Base-by-base conservation (phyloP, 2,113 vertebrate genomes). In the Gadus macrocephalus region DNA sequence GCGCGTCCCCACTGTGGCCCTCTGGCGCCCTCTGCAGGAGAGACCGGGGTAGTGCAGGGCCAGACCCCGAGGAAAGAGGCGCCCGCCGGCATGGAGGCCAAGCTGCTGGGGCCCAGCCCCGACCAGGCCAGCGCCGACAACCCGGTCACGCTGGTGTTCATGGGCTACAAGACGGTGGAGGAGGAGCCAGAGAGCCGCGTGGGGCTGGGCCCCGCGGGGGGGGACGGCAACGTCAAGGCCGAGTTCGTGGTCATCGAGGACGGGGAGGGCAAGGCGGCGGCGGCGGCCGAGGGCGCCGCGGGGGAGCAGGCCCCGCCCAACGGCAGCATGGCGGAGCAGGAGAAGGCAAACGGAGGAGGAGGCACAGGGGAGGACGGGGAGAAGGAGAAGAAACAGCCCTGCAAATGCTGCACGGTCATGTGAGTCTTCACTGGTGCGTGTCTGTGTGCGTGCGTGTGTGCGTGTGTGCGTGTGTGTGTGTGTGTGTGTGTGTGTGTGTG, bases 91-190 rank as follows among this genome's bases (percentile, higher is more conserved):
- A 89, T 94, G 4, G 93, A 94, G 62, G 92, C 94, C 4, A 93
- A 92, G 67, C 86, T 93, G 73, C 1, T 88, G 84, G 86, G 92
- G 64, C 89, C 92, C 25, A 93, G 81, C 49, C 91, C 93, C 0
- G 92, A 92, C 68, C 86, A 94, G 66, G 89, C 95, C 0, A 93
- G 94, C 64, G 93, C 86, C n/a, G 95, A 98, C 71, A 93, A 95
- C 67, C 96, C 95, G 0, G 94, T 98, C 83, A 98, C 97, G 79
- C 94, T 98, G 93, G 95, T 98, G 81, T 98, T 98, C 90, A 97
- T 98, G 96, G 97, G 97, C 42, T 98, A 98, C 90, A 96, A 97
- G 89, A 95, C 95, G 0, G 94, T 98, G 49, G 96, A 98, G 82
- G 95, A 96, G 0, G 96, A 97, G 87, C 88, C 92, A 0, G 96